These are phyloP conservation scores for Esox lucius DNA, from an alignment of 2,797 vertebrate genomes.

Conservation along the genomic window DNA sequence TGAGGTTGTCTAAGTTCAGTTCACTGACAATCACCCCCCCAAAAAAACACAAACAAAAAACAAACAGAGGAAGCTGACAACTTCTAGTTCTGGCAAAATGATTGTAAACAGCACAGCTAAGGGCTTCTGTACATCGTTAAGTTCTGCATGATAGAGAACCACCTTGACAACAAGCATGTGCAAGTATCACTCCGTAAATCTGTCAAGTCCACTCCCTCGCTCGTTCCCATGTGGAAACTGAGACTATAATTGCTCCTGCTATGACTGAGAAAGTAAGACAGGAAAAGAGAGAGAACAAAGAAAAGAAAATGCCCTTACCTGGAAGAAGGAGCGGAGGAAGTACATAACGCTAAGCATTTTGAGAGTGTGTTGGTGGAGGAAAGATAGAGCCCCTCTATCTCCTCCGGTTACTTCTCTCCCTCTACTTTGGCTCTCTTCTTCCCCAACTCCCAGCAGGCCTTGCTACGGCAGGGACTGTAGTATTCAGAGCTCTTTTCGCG, in stretches of 20 bases:
- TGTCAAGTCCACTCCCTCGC: background rate
- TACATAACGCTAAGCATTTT: constrained; percentile 82
- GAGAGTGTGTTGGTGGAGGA: constrained; percentile 18
- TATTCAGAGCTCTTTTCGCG: constrained; percentile 68
- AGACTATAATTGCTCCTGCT: background rate
- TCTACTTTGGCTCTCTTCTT: constrained; percentile 45
- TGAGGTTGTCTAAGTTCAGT: background rate
- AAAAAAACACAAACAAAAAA: too few species aligned
- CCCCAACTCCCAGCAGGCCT: constrained; percentile 53
- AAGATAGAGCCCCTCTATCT: constrained; percentile 16
- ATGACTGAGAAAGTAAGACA: constrained; percentile 3
- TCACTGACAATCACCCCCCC: background rate
- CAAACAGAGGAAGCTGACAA: background rate
- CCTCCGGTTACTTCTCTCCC: constrained; percentile 31
- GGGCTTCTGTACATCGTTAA: too few species aligned
- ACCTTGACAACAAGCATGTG: background rate
- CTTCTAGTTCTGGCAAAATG: background rate
- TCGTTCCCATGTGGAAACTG: background rate
- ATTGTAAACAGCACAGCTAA: background rate
- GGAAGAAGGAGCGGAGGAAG: constrained; percentile 83
- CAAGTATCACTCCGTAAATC: background rate
- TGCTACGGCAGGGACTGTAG: constrained; percentile 48
- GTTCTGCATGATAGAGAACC: background rate
- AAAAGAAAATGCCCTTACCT: constrained; percentile 73
- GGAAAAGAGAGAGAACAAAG: background rate